These are phyloP conservation scores for Clitarchus hookeri DNA, from an alignment of 2,888 invertebrate genomes.

Conservation along the genomic window DNA sequence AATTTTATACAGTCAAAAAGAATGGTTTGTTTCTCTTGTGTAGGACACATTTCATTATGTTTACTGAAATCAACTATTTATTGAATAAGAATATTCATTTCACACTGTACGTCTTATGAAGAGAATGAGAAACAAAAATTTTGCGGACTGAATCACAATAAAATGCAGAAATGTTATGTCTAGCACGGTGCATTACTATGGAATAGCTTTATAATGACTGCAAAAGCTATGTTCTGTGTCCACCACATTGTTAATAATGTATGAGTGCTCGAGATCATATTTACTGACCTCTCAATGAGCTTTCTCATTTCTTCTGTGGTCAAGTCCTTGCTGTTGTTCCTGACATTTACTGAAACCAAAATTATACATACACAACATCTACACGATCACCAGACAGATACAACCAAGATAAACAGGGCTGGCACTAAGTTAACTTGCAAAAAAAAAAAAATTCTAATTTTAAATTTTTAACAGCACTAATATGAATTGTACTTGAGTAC, in stretches of 20 bases:
- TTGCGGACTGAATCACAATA: background rate
- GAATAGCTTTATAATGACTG: background rate
- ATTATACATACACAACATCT: conserved; percentile 53
- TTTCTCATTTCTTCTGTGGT: conserved; percentile 96
- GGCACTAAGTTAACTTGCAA: background rate
- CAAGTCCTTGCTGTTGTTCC: conserved; percentile 83
- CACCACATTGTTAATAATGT: background rate
- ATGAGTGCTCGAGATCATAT: conserved; percentile 20
- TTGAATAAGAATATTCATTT: background rate
- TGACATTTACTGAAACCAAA: conserved; percentile 63
- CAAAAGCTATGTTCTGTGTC: background rate
- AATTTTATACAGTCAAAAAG: background rate
- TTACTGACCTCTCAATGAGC: conserved; percentile 94
- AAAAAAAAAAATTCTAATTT: too few species aligned
- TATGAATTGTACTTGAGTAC: too few species aligned
- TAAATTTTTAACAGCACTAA: too few species aligned
- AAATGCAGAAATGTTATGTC: background rate
- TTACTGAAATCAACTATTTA: background rate
- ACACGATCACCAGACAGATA: conserved; percentile 19
- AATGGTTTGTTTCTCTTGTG: background rate
- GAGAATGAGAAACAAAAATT: background rate
- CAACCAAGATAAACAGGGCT: background rate
- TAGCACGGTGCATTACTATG: background rate
- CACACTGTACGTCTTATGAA: background rate
- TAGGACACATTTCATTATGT: background rate